Evolutionary conservation across 2,888 invertebrate species (phyloP).

Genomic region (Erebia epiphron): DNA sequence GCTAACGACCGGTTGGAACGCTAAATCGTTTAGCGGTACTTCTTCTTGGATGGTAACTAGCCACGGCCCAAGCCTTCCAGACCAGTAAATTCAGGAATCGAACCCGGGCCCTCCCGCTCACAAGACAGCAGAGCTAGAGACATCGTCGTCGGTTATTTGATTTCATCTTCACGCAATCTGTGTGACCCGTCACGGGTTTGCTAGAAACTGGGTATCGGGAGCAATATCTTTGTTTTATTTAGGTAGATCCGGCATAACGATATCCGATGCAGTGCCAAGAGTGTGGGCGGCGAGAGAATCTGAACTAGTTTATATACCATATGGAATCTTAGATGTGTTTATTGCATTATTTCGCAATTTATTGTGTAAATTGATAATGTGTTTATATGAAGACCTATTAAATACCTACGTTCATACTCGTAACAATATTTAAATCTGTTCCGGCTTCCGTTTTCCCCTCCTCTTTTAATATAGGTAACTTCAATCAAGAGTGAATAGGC

Average conservation of each 20-base stretch:
- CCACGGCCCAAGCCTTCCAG: no score
- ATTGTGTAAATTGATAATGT: slow-evolving; percentile 22
- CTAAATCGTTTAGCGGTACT: no score
- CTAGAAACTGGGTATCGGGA: slow-evolving; percentile 73
- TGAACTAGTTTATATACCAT: slow-evolving; percentile 50
- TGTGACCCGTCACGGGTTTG: slow-evolving; percentile 52
- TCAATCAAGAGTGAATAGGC: no score
- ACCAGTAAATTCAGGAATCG: no score
- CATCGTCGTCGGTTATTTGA: not conserved
- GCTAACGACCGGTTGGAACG: no score
- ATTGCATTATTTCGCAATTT: slow-evolving; percentile 35
- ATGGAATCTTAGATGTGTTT: slow-evolving; percentile 45
- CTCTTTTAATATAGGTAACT: no score
- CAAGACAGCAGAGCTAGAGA: not conserved
- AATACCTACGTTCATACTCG: not conserved
- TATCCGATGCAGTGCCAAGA: slow-evolving; percentile 69
- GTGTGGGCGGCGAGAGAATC: slow-evolving; percentile 66
- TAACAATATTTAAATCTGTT: not conserved
- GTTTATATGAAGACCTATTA: not conserved
- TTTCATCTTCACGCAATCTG: slow-evolving; percentile 22
- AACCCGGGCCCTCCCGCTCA: no score
- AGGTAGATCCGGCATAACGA: slow-evolving; percentile 71
- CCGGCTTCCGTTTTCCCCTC: no score
- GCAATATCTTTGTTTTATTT: slow-evolving; percentile 74
- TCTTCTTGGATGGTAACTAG: no score